A percentile compares a stretch with the other conserved stretches of the same genome.
Evolutionary conservation across 2,888 invertebrate genomes (phyloP).

Genomic region (Xanthia icteritia): DNA sequence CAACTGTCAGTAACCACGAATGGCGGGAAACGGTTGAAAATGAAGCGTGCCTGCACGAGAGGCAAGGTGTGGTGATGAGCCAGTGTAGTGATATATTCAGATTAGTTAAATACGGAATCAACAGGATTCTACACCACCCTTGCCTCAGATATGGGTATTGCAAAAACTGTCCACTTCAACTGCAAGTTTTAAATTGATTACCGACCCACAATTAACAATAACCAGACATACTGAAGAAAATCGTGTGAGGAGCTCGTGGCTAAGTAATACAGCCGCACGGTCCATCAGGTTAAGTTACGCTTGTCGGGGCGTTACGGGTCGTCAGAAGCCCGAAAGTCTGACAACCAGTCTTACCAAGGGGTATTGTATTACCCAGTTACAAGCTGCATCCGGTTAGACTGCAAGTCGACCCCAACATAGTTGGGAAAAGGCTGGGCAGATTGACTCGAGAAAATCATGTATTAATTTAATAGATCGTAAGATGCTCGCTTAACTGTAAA

Average conservation of each 20-base stretch:
- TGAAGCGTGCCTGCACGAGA: background rate
- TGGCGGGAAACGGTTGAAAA: background rate
- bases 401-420: no score
- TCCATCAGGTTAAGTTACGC: no score
- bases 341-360: no score
- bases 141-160: background rate
- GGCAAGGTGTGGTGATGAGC: background rate
- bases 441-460: background rate
- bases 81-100: background rate
- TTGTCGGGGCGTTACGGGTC: no score
- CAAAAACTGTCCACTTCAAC: background rate
- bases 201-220: background rate
- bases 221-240: no score
- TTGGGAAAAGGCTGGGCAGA: no score
- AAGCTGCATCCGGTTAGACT: no score
- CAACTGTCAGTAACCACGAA: background rate
- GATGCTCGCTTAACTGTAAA: background rate
- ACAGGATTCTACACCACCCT: background rate
- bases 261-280: no score
- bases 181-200: background rate
- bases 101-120: background rate
- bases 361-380: no score
- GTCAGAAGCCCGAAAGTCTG: no score
- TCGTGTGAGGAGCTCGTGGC: no score
- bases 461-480: background rate